These are phyloP conservation scores for Trogon surrucura DNA, from an alignment of 2,113 vertebrate genomes.

Conservation along the genomic window DNA sequence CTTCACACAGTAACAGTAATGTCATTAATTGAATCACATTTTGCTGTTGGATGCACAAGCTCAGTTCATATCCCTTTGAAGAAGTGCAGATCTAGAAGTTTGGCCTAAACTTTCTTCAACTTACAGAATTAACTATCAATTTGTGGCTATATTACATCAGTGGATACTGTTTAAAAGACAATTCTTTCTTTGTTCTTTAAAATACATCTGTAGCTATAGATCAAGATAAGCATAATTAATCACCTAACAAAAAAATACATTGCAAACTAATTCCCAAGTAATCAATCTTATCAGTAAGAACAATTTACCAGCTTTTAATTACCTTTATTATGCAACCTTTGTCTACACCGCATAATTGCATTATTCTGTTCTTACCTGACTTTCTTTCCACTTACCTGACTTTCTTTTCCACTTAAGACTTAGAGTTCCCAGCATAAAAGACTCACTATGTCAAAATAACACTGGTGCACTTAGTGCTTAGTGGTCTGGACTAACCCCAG, in stretches of 20 bases:
- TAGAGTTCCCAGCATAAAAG: background rate
- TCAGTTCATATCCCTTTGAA: background rate
- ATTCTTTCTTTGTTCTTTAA: background rate
- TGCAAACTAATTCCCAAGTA: constrained; percentile 24
- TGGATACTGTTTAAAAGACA: background rate
- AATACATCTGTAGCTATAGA: background rate
- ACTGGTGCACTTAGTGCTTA: background rate
- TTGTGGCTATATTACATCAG: background rate
- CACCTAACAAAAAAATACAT: background rate
- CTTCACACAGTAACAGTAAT: background rate
- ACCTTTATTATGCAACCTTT: background rate
- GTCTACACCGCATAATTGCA: background rate
- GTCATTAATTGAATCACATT: background rate
- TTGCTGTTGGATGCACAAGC: background rate
- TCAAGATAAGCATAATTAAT: constrained; percentile 25
- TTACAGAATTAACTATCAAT: background rate
- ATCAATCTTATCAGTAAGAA: constrained; percentile 14
- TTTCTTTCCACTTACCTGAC: background rate
- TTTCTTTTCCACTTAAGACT: background rate
- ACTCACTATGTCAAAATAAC: background rate
- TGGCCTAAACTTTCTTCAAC: background rate
- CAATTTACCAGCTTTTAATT: constrained; percentile 2
- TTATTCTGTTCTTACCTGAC: background rate
- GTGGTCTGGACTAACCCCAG: background rate
- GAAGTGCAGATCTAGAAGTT: background rate